Percentiles rank a stretch among this genome's conserved stretches.
Evolutionary conservation across 2,888 invertebrate species (phyloP).

Genomic region (Idaea aversata): DNA sequence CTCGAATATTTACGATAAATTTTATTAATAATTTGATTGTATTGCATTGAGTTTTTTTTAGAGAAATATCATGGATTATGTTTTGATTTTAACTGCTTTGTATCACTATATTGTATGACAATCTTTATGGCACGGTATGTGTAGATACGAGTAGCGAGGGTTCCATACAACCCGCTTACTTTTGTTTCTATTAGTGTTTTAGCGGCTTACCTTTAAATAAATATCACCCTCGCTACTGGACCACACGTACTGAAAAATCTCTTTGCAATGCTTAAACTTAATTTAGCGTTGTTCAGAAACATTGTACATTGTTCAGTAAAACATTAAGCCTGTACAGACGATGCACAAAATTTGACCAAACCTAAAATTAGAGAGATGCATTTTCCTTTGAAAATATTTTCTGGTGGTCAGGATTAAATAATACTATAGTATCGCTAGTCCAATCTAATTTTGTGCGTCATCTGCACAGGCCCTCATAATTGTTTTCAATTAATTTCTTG

Average conservation of each 20-base stretch:
- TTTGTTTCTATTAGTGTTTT: too few relatives aligned
- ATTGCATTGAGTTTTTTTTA: background rate
- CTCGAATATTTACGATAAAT: too few relatives aligned
- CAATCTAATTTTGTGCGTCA: background rate
- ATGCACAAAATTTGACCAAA: background rate
- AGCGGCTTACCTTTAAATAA: too few relatives aligned
- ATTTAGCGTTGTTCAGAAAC: conserved; percentile 1
- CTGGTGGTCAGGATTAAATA: too few relatives aligned
- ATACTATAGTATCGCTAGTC: background rate
- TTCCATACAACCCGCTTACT: too few relatives aligned
- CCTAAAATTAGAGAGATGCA: too few relatives aligned
- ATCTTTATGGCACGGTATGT: conserved; percentile 20
- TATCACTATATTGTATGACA: conserved; percentile 34
- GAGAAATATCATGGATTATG: conserved; percentile 5
- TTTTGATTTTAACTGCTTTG: conserved; percentile 23
- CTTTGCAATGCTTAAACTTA: conserved; percentile 30
- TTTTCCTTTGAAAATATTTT: too few relatives aligned
- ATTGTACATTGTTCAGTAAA: background rate
- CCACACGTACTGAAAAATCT: conserved; percentile 11
- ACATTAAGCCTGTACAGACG: background rate
- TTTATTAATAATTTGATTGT: too few relatives aligned
- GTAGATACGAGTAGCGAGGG: background rate
- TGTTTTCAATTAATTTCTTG: background rate
- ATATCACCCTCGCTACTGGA: too few relatives aligned
- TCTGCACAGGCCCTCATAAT: background rate